phyloP scores from a whole-genome alignment of 1,140 invertebrate genomes.

The Sitobion miscanthi region DNA sequence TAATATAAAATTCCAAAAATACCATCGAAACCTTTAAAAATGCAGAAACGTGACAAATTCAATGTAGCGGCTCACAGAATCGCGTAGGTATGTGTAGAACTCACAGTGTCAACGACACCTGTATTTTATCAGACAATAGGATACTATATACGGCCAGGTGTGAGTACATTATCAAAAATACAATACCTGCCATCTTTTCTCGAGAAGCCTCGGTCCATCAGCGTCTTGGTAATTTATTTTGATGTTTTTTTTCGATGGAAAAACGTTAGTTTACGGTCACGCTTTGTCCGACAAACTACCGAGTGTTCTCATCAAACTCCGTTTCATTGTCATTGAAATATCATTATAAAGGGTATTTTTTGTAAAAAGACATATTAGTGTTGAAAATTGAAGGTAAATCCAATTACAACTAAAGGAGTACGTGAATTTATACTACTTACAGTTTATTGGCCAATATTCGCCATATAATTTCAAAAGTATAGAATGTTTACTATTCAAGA shows the following conservation, averaged over 20 bases:
- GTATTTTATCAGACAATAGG: constrained; percentile 55
- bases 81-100: constrained; percentile 42
- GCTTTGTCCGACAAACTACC: constrained; percentile 30
- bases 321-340: constrained; percentile 55
- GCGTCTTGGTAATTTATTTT: constrained; percentile 52
- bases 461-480: constrained; percentile 26
- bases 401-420: constrained; percentile 36
- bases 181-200: constrained; percentile 46
- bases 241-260: constrained; percentile 40
- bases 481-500: not conserved
- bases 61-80: constrained; percentile 28
- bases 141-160: constrained; percentile 48
- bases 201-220: constrained; percentile 17
- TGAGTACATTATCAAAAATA: constrained; percentile 54
- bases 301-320: constrained; percentile 41
- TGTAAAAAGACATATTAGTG: constrained; percentile 45
- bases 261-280: constrained; percentile 47
- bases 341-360: constrained; percentile 42
- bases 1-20: not conserved
- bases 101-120: constrained; percentile 53
- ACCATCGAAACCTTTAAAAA: constrained; percentile 34
- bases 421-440: not conserved
- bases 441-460: not conserved
- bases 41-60: constrained; percentile 41
- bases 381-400: constrained; percentile 48